phyloP scores from a whole-genome alignment of 2,113 vertebrate species.

The Seriola aureovittata region DNA sequence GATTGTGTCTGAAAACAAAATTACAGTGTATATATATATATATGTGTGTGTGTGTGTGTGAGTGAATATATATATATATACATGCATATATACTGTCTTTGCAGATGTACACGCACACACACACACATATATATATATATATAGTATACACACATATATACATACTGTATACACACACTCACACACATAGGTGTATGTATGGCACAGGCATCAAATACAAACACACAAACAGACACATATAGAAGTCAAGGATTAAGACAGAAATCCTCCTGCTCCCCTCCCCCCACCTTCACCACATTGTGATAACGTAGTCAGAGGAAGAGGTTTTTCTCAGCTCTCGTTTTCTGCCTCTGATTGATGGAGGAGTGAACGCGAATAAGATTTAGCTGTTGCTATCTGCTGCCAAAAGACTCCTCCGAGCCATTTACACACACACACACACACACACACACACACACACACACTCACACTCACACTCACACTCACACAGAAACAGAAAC shows the following conservation, averaged over 20 bases:
- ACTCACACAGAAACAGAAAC: background rate
- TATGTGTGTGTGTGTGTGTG: background rate
- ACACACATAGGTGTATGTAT: background rate
- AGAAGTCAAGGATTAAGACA: conserved; percentile 47
- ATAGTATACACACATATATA: too few species aligned
- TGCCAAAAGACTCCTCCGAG: conserved; percentile 43
- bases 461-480: conserved; percentile 18
- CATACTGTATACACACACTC: too few species aligned
- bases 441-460: background rate
- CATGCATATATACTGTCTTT: too few species aligned
- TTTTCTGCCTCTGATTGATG: conserved; percentile 52
- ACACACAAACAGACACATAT: conserved; percentile 8
- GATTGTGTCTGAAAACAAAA: too few species aligned
- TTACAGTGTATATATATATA: too few species aligned
- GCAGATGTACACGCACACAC: too few species aligned
- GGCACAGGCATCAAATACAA: background rate
- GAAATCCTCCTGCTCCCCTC: conserved; percentile 19
- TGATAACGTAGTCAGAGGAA: conserved; percentile 32
- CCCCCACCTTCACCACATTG: conserved; percentile 22
- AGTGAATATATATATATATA: too few species aligned
- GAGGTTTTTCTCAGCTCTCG: conserved; percentile 43
- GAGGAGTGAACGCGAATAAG: conserved; percentile 40
- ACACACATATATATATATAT: too few species aligned
- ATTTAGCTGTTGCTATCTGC: conserved; percentile 33
- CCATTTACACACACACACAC: conserved; percentile 23